Conservation (phyloP, 2,888 invertebrate genomes). For the Lasioglossum figueresi region DNA sequence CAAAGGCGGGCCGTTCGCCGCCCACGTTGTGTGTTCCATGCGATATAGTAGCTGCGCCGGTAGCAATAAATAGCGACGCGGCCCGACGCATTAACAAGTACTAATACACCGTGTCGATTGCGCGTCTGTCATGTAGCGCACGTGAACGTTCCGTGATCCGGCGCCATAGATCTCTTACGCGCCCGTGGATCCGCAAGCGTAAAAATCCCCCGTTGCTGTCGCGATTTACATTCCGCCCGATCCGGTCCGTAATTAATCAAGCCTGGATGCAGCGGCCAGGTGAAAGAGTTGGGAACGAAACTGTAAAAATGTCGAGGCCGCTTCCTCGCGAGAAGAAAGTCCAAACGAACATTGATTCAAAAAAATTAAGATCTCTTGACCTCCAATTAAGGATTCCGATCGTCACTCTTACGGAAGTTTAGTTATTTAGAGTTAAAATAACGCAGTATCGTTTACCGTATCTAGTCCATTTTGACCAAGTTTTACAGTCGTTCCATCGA, state of each 20-base stretch:
- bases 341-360: background rate
- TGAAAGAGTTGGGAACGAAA: background rate
- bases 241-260: conserved; percentile 61
- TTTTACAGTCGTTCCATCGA: background rate
- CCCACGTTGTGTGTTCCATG: conserved; percentile 32
- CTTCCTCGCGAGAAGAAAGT: background rate
- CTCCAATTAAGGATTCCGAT: too few species aligned
- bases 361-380: background rate
- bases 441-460: too few species aligned
- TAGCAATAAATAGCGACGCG: conserved; percentile 53
- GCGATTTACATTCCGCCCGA: conserved; percentile 59
- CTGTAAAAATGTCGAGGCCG: background rate
- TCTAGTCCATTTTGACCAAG: background rate
- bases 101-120: conserved; percentile 63
- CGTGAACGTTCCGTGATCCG: conserved; percentile 52
- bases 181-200: conserved; percentile 46
- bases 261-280: background rate
- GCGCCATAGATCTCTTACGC: conserved; percentile 57
- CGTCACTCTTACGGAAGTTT: too few species aligned
- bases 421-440: too few species aligned
- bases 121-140: conserved; percentile 51
- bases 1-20: background rate
- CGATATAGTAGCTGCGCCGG: conserved; percentile 44
- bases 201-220: conserved; percentile 46
- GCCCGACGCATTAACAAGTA: conserved; percentile 54